Conservation (phyloP, 2,113 vertebrate species). For the Sinocyclocheilus anophthalmus region DNA sequence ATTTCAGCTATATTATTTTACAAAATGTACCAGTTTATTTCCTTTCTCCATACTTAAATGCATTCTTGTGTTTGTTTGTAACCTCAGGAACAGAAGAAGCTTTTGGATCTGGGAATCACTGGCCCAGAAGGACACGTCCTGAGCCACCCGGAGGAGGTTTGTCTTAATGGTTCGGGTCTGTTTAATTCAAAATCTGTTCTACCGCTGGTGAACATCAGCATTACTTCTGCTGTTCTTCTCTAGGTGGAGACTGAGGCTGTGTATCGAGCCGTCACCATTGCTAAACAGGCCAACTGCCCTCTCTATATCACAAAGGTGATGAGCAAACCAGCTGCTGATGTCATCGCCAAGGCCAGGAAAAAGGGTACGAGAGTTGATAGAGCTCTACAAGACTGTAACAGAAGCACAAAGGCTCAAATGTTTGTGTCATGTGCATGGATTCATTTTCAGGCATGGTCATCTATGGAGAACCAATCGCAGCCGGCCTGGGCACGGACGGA, state of each 20-base stretch:
- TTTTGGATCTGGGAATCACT: conserved; percentile 83
- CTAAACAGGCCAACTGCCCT: conserved; percentile 93
- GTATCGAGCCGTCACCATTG: conserved; percentile 87
- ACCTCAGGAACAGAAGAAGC: conserved; percentile 86
- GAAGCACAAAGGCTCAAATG: background rate
- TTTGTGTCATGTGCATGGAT: background rate
- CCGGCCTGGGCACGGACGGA: conserved; percentile 84
- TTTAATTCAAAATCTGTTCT: too few species aligned
- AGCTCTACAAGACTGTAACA: background rate
- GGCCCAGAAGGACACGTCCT: conserved; percentile 94
- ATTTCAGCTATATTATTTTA: background rate
- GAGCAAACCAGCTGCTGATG: conserved; percentile 86
- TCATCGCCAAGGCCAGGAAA: conserved; percentile 86
- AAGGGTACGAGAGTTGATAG: conserved; percentile 76
- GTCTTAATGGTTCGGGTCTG: background rate
- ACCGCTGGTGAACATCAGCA: background rate
- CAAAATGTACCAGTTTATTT: background rate
- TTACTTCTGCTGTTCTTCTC: background rate
- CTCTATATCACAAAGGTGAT: conserved; percentile 71
- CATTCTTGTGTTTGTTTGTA: conserved; percentile 4
- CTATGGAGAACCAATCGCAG: conserved; percentile 87
- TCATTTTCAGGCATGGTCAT: conserved; percentile 81
- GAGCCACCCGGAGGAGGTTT: conserved; percentile 92
- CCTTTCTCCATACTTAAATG: background rate
- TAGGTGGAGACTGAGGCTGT: conserved; percentile 92